Evolutionary conservation across 2,113 vertebrate species (phyloP).

Genomic region (Illadopsis cleaveri): DNA sequence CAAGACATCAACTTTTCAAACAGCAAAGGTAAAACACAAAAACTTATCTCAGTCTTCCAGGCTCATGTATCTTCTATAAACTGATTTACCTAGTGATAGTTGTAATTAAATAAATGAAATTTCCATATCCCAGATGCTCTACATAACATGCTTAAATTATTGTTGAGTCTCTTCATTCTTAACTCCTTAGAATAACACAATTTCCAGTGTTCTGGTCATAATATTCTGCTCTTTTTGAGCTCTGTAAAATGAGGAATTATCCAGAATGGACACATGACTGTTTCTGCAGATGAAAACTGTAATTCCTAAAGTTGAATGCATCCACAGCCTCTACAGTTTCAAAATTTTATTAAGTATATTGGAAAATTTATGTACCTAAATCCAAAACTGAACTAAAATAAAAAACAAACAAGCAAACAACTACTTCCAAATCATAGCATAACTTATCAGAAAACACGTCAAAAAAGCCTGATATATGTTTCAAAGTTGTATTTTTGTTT

Average conservation of each 20-base stretch:
- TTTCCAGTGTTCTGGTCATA: neutral
- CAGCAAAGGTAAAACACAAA: slow-evolving; percentile 46
- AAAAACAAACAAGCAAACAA: neutral
- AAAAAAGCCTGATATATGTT: neutral
- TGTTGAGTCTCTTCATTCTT: neutral
- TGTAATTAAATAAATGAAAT: slow-evolving; percentile 54
- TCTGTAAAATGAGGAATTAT: neutral
- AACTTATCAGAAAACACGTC: neutral
- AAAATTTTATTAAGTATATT: neutral
- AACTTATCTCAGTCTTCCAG: slow-evolving; percentile 24
- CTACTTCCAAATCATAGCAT: neutral
- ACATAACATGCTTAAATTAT: neutral
- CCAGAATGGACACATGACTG: neutral
- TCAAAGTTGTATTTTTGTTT: neutral
- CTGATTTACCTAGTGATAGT: slow-evolving; percentile 9
- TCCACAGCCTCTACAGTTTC: neutral
- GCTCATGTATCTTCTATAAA: neutral
- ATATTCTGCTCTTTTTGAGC: neutral
- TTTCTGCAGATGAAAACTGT: neutral
- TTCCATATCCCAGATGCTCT: neutral
- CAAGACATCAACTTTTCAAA: slow-evolving; percentile 16
- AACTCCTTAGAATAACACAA: neutral
- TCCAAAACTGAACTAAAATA: neutral
- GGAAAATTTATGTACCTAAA: neutral
- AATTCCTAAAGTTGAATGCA: neutral